Conservation (phyloP, 1,140 invertebrate genomes). For the Apocrypta bakeri region DNA sequence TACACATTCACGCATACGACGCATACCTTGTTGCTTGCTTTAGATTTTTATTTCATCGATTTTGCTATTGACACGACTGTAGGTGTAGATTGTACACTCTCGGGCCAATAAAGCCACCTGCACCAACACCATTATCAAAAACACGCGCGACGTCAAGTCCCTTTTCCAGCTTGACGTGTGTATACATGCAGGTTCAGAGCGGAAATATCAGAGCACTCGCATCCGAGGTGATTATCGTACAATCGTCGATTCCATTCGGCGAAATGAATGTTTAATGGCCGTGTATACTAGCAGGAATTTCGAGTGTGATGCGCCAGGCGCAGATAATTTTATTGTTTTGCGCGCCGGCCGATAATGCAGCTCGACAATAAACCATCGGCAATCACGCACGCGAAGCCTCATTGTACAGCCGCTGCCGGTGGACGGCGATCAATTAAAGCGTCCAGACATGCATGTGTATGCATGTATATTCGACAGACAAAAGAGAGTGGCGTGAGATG, state of each 20-base stretch:
- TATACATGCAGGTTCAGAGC: neutral
- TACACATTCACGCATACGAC: no score
- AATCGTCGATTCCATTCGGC: conserved; percentile 35
- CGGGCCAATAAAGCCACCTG: conserved; percentile 50
- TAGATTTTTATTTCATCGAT: conserved; percentile 62
- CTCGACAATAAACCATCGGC: conserved; percentile 27
- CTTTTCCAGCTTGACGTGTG: neutral
- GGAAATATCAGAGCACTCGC: conserved; percentile 6
- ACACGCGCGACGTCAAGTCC: conserved; percentile 19
- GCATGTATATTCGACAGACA: neutral
- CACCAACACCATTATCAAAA: neutral
- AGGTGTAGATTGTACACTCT: conserved; percentile 28
- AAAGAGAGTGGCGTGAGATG: conserved; percentile 29
- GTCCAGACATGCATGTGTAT: neutral
- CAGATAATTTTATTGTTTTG: conserved; percentile 44
- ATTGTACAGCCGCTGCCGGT: conserved; percentile 44
- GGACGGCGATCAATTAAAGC: conserved; percentile 25
- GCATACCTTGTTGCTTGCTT: neutral
- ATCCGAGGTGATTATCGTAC: conserved; percentile 30
- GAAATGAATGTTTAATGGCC: conserved; percentile 41
- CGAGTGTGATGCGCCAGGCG: conserved; percentile 7
- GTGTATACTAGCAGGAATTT: conserved; percentile 15
- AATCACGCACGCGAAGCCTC: conserved; percentile 47
- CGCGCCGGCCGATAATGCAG: conserved; percentile 12
- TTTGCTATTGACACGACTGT: conserved; percentile 60